Evolutionary conservation across 2,888 invertebrate species (phyloP), one percentile per base, ranked within the genome.

Genomic region (Drosophila mulleri): DNA sequence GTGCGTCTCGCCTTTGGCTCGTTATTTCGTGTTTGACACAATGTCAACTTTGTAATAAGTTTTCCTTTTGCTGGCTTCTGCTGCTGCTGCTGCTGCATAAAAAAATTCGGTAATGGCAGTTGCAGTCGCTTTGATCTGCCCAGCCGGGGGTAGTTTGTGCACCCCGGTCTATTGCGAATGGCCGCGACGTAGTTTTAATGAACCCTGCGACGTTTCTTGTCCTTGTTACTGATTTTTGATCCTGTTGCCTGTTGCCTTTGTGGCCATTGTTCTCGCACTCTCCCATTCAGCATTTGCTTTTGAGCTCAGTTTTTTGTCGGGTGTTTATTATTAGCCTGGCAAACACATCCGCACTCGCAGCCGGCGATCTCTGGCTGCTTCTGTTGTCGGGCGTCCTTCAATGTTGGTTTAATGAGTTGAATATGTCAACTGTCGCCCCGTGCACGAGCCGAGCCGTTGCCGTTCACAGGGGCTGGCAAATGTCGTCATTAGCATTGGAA

Each of bases 1-100:
- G 78, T 67, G 66, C 47, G 64, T 29, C 57, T 76, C 64, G 75
- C 76, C 73, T 78, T 61, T 65, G 52, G 56, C 80, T 84, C 83
- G 87, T 88, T 86, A 89, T 83, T 85, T 79, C 85, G 81, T 87
- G 86, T 87, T 87, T 89, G 86, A 87, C 90, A 87, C 90, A 87
- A 89, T 87, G 88, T 87, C 86, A 89, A 85, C 86, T 89, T 78
- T 85, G 81, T 85, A 89, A 89, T 87, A 87, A 87, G 88, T 89
- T 89, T 89, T 82, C 67, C 73, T 73, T 67, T 75, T 69, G 69
- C 67, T 50, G 32, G 58, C 60, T 52, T 52, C 67, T 56, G 60
- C 32, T 39, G 48, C 56, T 71, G 37, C 16, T 37, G 37, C 37
- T 37, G 37, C 50, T 66, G 68, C 71, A 83, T 45, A 67, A 52